Evolutionary conservation across 2,113 vertebrate genomes (phyloP), one percentile per base, ranked within the genome.

Genomic region (Strix aluco): DNA sequence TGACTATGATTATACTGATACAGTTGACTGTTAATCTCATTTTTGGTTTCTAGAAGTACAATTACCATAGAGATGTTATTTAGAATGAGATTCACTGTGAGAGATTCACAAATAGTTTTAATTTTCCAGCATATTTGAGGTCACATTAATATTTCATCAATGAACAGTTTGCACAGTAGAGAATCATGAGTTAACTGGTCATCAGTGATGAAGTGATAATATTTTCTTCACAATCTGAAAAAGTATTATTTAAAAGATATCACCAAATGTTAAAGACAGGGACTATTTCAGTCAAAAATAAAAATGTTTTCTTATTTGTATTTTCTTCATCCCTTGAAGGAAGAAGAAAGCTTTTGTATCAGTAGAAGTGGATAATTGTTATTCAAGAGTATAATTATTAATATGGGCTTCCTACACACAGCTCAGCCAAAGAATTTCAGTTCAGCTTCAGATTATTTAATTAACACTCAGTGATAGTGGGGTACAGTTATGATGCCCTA

Each of bases 131-230:
- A 87, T 94, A 86, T 97, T 91, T 88, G 77, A 96, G 93, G 77
- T 70, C 78, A 80, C 95, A 95, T 90, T 97, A 96, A 96, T 94
- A 97, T 97, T 97, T 98, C 88, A 97, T 93, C 95, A 97, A 96
- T 96, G 75, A 96, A 93, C 85, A 79, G 61, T 97, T 86, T 94
- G 79, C 74, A 55, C 86, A 94, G 81, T 74, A 80, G 44, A 98
- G 81, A 93, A 94, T 87, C 85, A 71, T 77, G 46, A 86, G 95
- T 98, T 97, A 94, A 96, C 61, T n/a, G n/a, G 88, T 94, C 85
- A 91, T 93, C 92, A 96, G 87, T 97, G 94, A 95, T 97, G 91
- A 97, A 95, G 77, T 27, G n/a, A 96, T 96, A 96, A 88, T 83
- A 95, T 88, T 97, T 96, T 72, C 95, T 97, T 97, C 92, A 88